Evolutionary conservation across 2,113 vertebrate genomes (phyloP), one percentile per base, ranked within the genome.

Genomic region (Colinus virginianus): DNA sequence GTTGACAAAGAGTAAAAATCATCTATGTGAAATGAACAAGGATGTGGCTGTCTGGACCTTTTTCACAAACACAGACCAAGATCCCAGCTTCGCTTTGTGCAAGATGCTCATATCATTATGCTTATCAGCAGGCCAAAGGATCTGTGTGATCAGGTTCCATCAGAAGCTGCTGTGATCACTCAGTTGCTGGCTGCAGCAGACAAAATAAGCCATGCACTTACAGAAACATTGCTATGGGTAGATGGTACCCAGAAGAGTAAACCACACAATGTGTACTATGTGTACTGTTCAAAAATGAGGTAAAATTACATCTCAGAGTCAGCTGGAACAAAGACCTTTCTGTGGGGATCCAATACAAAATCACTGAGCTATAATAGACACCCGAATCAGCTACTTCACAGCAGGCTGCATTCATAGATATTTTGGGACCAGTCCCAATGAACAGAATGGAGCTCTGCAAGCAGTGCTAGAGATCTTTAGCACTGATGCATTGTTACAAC

Each of bases 21-120:
- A 23, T 72, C 48, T 46, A 4, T 28, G 23, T 51, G 82, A 70
- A 78, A 59, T 55, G 82, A 82, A 38, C 23, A 88, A 81, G 19
- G 28, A 64, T 67, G 6, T 23, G 22, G 22, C 14, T 78, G 4
- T 68, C 15, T 34, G 19, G 40, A 56, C 42, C 70, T 34, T 78
- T 87, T 59, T 16, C 61, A 67, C 53, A 26, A 45, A 51, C 1
- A 1, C 15, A 40, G 22, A 5, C 7, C 0, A 1, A 75, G 34
- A 28, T 1, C 58, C 9, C 32, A 18, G 12, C 1, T 12, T 1
- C 11, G 9, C 66, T 84, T 11, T 13, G 58, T 66, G 6, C 66
- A 42, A 61, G 21, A 28, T 0, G 0, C 34, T 25, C 62, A 4
- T 43, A 32, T 68, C 66, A 46, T 32, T 49, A 40, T 3, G 2